phyloP scores from a whole-genome alignment of 1,140 invertebrate species.

The Scaptodrosophila lebanonensis region DNA sequence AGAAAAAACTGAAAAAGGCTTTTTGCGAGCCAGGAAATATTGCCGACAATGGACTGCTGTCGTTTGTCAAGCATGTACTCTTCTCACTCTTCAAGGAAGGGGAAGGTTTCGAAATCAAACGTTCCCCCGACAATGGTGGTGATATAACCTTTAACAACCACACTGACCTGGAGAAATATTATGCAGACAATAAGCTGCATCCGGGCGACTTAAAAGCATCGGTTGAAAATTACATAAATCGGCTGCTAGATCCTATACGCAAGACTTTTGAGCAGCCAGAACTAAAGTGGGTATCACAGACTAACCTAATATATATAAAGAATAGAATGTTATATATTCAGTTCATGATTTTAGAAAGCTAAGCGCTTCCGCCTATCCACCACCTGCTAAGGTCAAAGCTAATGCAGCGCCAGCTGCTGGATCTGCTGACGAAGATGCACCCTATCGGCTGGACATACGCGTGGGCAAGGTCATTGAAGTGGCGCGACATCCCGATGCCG shows the following conservation, averaged over 20 bases:
- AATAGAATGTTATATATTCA: neutral
- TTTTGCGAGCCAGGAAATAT: constrained; percentile 99
- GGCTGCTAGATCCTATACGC: constrained; percentile 92
- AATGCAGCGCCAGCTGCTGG: constrained; percentile 58
- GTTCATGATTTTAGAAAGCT: constrained; percentile 72
- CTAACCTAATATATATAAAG: neutral
- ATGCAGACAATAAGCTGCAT: constrained; percentile 89
- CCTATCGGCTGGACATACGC: constrained; percentile 90
- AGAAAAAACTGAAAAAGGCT: constrained; percentile 97
- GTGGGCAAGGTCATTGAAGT: constrained; percentile 95
- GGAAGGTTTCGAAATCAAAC: constrained; percentile 81
- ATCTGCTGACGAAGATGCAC: constrained; percentile 82
- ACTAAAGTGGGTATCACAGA: constrained; percentile 80
- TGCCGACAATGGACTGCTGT: constrained; percentile 94
- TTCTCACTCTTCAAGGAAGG: constrained; percentile 88
- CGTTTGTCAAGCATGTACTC: constrained; percentile 97
- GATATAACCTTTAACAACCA: constrained; percentile 85
- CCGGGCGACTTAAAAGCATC: constrained; percentile 94
- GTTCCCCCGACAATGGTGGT: constrained; percentile 84
- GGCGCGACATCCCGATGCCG: constrained; percentile 96
- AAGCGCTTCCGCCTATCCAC: constrained; percentile 89
- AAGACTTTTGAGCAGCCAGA: constrained; percentile 90
- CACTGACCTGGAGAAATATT: constrained; percentile 87
- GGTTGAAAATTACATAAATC: constrained; percentile 91
- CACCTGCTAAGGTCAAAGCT: constrained; percentile 80